A percentile compares a stretch with the other conserved stretches of the same genome.
These are phyloP conservation scores for Petrocephalus microphthalmus DNA, from an alignment of 2,113 vertebrate species.

Conservation along the genomic window DNA sequence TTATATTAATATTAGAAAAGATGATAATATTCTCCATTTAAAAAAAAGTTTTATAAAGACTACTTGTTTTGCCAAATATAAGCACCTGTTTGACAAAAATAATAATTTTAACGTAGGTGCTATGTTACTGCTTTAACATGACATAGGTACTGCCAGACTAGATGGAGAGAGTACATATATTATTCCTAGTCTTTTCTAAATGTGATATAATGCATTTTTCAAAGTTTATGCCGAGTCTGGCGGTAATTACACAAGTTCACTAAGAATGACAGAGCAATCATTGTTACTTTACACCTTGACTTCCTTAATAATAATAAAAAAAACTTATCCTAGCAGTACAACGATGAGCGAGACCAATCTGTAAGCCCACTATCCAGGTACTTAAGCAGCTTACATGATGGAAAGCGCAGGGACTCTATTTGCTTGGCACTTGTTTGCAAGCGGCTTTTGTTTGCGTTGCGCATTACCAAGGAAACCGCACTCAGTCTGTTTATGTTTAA, in stretches of 20 bases:
- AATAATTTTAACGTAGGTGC: too few species aligned
- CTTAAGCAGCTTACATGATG: not conserved
- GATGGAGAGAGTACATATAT: not conserved
- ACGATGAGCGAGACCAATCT: not conserved
- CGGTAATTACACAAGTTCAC: not conserved
- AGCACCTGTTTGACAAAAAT: not conserved
- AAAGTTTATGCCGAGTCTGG: not conserved
- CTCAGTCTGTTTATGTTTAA: conserved; percentile 12
- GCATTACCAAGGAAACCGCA: conserved; percentile 12
- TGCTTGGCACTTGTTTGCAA: not conserved
- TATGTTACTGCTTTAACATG: not conserved
- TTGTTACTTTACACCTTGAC: not conserved
- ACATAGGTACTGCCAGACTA: not conserved
- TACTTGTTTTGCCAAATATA: not conserved
- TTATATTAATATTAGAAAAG: too few species aligned
- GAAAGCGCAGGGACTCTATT: not conserved
- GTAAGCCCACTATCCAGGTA: not conserved
- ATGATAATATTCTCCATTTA: not conserved
- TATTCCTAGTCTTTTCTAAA: not conserved
- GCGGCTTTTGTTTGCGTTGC: not conserved
- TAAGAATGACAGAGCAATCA: not conserved
- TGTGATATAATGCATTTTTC: not conserved
- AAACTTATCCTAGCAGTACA: not conserved
- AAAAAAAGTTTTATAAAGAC: not conserved
- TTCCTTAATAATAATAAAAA: not conserved